Percentiles rank a stretch among this genome's conserved stretches.
Conservation (phyloP, 1,140 invertebrate genomes). For the Oedothorax gibbosus region DNA sequence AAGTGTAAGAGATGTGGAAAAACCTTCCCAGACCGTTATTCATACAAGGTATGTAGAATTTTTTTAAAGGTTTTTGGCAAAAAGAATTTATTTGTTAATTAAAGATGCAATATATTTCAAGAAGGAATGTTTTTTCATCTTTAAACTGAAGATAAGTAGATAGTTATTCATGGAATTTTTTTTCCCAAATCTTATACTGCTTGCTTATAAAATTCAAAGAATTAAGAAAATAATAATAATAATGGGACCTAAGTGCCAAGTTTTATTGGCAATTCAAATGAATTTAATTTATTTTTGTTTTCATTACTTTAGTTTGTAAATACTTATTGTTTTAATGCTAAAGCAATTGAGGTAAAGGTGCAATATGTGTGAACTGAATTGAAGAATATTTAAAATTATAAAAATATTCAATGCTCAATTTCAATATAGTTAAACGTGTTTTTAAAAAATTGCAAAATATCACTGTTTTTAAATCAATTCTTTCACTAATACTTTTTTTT, state of each 20-base stretch:
- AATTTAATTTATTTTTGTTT: no score
- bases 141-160: not conserved
- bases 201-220: not conserved
- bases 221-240: not conserved
- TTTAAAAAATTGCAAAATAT: no score
- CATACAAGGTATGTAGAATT: constrained; percentile 66
- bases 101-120: not conserved
- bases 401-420: no score
- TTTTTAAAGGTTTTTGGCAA: not conserved
- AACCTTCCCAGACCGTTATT: constrained; percentile 87
- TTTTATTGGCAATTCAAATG: no score
- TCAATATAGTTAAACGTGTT: not conserved
- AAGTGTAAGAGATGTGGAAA: constrained; percentile 94
- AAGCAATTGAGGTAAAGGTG: no score
- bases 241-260: no score
- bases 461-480: no score
- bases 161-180: not conserved
- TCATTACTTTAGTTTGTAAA: no score
- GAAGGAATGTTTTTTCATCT: not conserved
- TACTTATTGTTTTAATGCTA: no score
- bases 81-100: not conserved
- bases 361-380: no score
- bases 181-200: no score
- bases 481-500: not conserved
- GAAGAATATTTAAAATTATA: no score